Evolutionary conservation across 2,797 vertebrate genomes (phyloP), one percentile per base, ranked within the genome.

Genomic region (Acanthornis magna): DNA sequence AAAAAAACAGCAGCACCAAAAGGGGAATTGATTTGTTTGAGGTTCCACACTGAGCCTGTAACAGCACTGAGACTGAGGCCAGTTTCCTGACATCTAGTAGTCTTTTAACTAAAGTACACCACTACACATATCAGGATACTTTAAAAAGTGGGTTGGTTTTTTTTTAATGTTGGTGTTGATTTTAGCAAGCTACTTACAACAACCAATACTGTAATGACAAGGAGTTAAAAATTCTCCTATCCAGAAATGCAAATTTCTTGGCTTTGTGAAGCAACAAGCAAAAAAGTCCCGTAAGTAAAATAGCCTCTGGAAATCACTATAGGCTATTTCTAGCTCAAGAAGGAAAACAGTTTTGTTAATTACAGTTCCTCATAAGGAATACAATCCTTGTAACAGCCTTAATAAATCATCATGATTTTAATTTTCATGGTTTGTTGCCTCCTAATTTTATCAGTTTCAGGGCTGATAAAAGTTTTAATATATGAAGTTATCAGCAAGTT

Each of bases 401-500:
- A 85, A 87, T 91, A 93, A 90, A 93, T 90, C 88, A 91, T 42
- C 54, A 29, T 16, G 2, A 71, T 70, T 88, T 93, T 90, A 79
- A 94, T 93, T 95, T 88, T 79, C 83, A 90, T 63, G 50, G 62
- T 71, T 89, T 80, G 74, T 42, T 92, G 81, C 42, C 62, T 78
- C 34, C 42, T 48, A 71, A 62, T 60, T 81, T 93, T 91, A 95
- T 78, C 68, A 66, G 68, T 85, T 66, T 72, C 77, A 86, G 57
- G 70, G 65, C 30, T 54, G 73, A 86, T 77, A 95, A 88, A 29
- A 84, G 88, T 86, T 95, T 92, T 95, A 62, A 61, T 58, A 47
- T 58, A 93, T 90, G 83, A 95, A 91, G 80, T 74, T 95, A 92
- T 50, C 81, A 84, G 78, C 83, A 94, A 94, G 92, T 66, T 29